These are phyloP conservation scores for Heliconius sara DNA, from an alignment of 2,888 invertebrate species.

Conservation along the genomic window DNA sequence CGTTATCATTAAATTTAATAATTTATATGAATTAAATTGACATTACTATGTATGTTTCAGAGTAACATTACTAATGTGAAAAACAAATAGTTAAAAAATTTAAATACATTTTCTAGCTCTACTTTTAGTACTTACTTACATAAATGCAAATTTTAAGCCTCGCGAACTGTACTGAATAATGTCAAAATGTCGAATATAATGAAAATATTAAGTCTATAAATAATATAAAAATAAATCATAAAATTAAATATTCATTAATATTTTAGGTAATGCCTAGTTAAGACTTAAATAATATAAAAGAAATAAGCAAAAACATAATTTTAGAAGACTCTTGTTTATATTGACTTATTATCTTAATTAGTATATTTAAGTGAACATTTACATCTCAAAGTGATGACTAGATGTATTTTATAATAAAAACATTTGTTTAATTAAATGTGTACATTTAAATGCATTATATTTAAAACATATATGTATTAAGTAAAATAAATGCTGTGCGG, in stretches of 20 bases:
- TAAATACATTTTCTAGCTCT: too few species aligned
- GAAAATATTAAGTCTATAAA: background rate
- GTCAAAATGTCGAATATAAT: background rate
- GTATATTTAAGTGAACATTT: constrained; percentile 8
- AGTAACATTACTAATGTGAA: background rate
- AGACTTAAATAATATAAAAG: background rate
- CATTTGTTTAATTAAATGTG: constrained; percentile 15
- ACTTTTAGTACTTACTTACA: too few species aligned
- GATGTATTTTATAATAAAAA: constrained; percentile 21
- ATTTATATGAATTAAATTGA: background rate
- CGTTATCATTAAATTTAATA: too few species aligned
- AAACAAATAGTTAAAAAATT: background rate
- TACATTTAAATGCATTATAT: constrained; percentile 36
- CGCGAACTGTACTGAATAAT: background rate
- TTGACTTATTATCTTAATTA: constrained; percentile 12
- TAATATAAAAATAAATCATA: too few species aligned
- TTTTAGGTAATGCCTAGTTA: background rate
- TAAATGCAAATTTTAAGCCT: too few species aligned
- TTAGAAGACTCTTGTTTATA: constrained; percentile 1
- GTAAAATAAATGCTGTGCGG: constrained; percentile 41
- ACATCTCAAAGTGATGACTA: constrained; percentile 29
- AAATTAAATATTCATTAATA: too few species aligned
- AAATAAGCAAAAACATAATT: background rate
- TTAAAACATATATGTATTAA: constrained; percentile 31
- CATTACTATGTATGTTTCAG: background rate